phyloP scores from a whole-genome alignment of 1,140 invertebrate genomes.

The Episyrphus balteatus region DNA sequence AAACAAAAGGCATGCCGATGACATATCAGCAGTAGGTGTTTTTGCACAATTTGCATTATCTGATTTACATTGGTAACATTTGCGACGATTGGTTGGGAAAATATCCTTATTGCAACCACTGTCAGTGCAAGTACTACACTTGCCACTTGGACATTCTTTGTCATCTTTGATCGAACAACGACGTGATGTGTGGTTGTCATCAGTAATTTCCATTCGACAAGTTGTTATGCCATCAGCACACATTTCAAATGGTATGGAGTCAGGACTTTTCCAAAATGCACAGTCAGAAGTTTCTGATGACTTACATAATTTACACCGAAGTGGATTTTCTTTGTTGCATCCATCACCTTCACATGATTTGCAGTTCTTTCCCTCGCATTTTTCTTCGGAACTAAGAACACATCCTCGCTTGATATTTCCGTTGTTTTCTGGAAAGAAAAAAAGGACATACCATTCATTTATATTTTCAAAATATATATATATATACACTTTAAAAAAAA shows the following conservation, averaged over 20 bases:
- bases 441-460: too few relatives aligned
- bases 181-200: slow-evolving; percentile 6
- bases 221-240: slow-evolving; percentile 5
- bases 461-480: too few relatives aligned
- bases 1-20: slow-evolving; percentile 2
- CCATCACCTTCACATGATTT: slow-evolving; percentile 2
- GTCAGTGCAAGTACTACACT: slow-evolving; percentile 8
- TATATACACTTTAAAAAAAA: too few relatives aligned
- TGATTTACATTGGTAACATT: slow-evolving; percentile 15
- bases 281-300: slow-evolving; percentile 3
- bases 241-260: neutral
- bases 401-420: slow-evolving; percentile 11
- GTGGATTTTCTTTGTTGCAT: slow-evolving; percentile 13
- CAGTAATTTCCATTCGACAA: slow-evolving; percentile 5
- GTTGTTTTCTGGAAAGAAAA: neutral
- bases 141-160: neutral
- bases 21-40: neutral
- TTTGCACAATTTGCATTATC: slow-evolving; percentile 3
- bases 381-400: neutral
- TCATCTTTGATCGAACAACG: slow-evolving; percentile 6
- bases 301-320: slow-evolving; percentile 12
- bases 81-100: slow-evolving; percentile 9
- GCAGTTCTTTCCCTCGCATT: slow-evolving; percentile 7
- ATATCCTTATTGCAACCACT: slow-evolving; percentile 13
- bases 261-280: neutral